Percentiles rank a stretch among this genome's conserved stretches.
Conservation (phyloP, 2,888 invertebrate genomes). For the Rhagonycha fulva region DNA sequence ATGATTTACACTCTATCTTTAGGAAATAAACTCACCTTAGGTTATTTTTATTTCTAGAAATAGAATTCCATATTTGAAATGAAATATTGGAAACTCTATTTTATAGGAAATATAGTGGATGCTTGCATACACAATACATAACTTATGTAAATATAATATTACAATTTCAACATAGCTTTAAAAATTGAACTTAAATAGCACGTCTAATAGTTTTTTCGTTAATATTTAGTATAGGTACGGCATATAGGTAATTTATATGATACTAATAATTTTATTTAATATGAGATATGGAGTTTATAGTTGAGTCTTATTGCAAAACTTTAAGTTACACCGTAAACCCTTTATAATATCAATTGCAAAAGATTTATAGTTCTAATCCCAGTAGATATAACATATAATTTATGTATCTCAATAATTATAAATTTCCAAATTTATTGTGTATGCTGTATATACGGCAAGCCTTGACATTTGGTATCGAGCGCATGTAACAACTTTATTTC, state of each 20-base stretch:
- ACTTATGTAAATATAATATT: not conserved
- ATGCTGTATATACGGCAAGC: not conserved
- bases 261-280: not conserved
- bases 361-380: slow-evolving; percentile 1
- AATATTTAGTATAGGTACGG: not conserved
- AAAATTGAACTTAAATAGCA: not conserved
- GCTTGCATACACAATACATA: not conserved
- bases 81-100: not conserved
- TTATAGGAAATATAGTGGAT: not conserved
- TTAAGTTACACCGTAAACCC: not conserved
- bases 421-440: not conserved
- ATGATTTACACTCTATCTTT: not conserved
- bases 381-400: not conserved
- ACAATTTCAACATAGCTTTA: not conserved
- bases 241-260: not conserved
- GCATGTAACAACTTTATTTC: not conserved
- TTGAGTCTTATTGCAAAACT: not conserved
- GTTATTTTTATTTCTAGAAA: not conserved
- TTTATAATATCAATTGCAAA: not conserved
- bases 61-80: not conserved
- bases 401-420: slow-evolving; percentile 1
- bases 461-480: not conserved
- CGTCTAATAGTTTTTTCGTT: not conserved
- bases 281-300: not conserved
- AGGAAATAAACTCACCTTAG: not conserved